Evolutionary conservation across 2,888 invertebrate genomes (phyloP), one percentile per base, ranked within the genome.

Genomic region (Platycheirus rosarum): DNA sequence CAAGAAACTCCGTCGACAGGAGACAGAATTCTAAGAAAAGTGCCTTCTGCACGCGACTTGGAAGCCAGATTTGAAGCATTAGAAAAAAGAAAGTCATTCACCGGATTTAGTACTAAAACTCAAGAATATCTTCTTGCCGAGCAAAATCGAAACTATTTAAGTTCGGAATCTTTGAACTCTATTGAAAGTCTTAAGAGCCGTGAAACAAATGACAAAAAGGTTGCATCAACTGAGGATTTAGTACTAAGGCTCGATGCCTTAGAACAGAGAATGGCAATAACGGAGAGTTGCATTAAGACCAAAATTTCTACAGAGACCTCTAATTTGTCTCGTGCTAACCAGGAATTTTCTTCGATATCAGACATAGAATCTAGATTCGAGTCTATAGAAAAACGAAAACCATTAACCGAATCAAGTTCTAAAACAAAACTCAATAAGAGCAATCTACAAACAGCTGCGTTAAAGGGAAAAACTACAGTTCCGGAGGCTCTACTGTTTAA

Each of bases 221-320:
- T 87, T 26, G 86, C 87, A 48, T 84, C 86, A 29, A 87, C 86
- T 0, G 87, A 87, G 66, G 86, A 88, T 18, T 65, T 87, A 16
- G 88, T 89, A 51, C 87, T 86, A 75, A 87, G 87, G 23, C 88
- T 88, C 66, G 85, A 88, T 1, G 86, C 87, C 8, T 85, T 87
- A 0, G 88, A 89, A 16, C 42, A 60, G 11, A 44, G 60, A 44
- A 44, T 60, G 44, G 42, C 60, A 29, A 44, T 60, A n/a, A 60
- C 60, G 7, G 60, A 60, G 11, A 60, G 44, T 18, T 60, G 23
- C n/a, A 60, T 60, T 4, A 60, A 44, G 18, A 60, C 40, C 5
- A 60, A 60, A 11, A 60, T 60, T 4, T 18, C 44, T 8, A 0
- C 60, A 44, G 29, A 60, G 0, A n/a, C 13, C 13, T 14, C 40